phyloP scores from a whole-genome alignment of 2,888 invertebrate genomes.

The Tetragonisca angustula region DNA sequence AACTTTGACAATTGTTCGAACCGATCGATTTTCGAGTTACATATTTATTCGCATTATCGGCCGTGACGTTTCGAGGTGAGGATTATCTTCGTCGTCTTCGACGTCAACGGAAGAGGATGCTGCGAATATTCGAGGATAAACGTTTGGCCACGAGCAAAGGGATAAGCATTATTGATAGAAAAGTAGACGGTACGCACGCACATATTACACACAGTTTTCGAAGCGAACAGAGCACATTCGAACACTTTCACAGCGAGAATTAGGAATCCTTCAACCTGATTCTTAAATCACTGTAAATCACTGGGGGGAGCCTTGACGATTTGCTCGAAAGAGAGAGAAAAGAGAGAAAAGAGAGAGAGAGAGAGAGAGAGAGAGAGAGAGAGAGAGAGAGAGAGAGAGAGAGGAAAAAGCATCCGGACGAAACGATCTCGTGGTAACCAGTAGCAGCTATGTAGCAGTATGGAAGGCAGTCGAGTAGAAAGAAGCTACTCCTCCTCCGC shows the following conservation, averaged over 20 bases:
- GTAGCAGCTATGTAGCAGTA: conserved; percentile 32
- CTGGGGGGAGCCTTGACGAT: conserved; percentile 3
- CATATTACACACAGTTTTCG: not conserved
- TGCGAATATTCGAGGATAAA: not conserved
- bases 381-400: not conserved
- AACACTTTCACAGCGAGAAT: conserved; percentile 21
- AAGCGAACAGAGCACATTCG: conserved; percentile 1
- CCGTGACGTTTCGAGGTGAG: not conserved
- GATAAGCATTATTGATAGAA: conserved; percentile 12
- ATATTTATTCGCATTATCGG: not conserved
- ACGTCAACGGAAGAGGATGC: not conserved
- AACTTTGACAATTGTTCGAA: not conserved
- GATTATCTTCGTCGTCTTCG: not conserved
- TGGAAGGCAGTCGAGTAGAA: conserved; percentile 42
- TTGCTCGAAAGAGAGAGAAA: conserved; percentile 10
- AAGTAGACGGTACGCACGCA: not conserved
- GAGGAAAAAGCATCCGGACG: conserved; percentile 10
- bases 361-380: conserved; percentile 6
- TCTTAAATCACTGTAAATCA: conserved; percentile 8
- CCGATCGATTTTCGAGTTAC: not conserved
- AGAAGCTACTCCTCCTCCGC: conserved; percentile 46
- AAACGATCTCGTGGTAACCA: conserved; percentile 34
- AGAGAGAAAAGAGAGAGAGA: not conserved
- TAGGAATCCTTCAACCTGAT: conserved; percentile 13
- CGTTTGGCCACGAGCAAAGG: not conserved